Base-by-base conservation (phyloP, 2,888 invertebrate genomes). In the Nephrotoma appendiculata region DNA sequence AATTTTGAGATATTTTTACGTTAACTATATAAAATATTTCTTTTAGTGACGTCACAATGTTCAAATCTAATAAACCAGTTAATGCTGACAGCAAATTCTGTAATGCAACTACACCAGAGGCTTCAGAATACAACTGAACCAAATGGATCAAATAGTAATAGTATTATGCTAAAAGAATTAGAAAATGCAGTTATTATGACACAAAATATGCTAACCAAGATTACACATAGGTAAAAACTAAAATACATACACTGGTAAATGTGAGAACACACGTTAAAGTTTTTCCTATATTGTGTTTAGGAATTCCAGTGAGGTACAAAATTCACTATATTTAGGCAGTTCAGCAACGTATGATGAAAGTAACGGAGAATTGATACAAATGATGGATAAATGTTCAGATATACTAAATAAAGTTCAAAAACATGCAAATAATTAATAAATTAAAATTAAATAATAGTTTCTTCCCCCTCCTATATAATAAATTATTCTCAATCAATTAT, bases 341-440 rank as follows among this genome's bases (percentile, higher is more conserved):
- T 42, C 88, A 86, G 90, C 90, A 89, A 88, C 90, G 71, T 71
- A 71, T 71, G 11, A 71, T 71, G 71, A 71, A 71, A 91, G 91
- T 88, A 92, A 92, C 88, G 92, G 92, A 87, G 92, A 92, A 88
- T 92, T 91, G 88, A 90, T 92, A 91, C 93, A 93, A 45, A 92
- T 94, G 89, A 94, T 94, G 89, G 94, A 94, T 88, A 94, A 94
- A 89, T 94, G 94, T 90, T 93, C 94, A 11, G 94, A 94, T 89
- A 92, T 94, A 48, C 90, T 94, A 15, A 92, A 94, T 84, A 94
- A 94, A 89, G 91, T 91, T 87, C 91, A 92, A 89, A 92, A 91
- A 90, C 92, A 92, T 19, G 85, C 44, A 44, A 85, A 85, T 85
- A 85, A 85, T 44, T 85, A 85, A 85, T 57, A 57, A 31, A 57